Evolutionary conservation across 2,797 vertebrate genomes (phyloP).

Genomic region (Hypotaenidia okinawae): DNA sequence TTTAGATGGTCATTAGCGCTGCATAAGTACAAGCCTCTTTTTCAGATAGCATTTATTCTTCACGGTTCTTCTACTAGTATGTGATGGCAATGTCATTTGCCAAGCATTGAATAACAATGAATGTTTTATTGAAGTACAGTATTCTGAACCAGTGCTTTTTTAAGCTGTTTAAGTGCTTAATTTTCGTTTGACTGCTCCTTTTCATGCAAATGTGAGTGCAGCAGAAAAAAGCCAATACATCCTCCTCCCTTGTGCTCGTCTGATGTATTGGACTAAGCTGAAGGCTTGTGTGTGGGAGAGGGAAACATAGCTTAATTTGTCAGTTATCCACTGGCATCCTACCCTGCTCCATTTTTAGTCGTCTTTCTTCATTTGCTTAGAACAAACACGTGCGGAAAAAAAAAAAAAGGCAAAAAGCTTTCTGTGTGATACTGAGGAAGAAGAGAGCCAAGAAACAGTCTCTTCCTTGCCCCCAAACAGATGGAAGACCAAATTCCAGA

Average conservation of each 20-base stretch:
- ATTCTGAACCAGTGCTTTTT: conserved; percentile 59
- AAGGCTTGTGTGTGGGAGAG: not conserved
- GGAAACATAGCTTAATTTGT: conserved; percentile 17
- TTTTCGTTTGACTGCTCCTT: conserved; percentile 45
- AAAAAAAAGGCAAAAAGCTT: not conserved
- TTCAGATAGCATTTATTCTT: conserved; percentile 53
- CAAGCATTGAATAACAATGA: conserved; percentile 61
- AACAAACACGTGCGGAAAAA: not conserved
- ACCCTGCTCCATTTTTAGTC: not conserved
- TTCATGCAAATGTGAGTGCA: conserved; percentile 42
- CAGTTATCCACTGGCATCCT: not conserved
- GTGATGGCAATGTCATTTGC: conserved; percentile 43
- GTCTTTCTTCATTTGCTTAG: not conserved
- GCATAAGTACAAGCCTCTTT: conserved; percentile 39
- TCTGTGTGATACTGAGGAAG: not conserved
- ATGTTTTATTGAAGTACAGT: conserved; percentile 62
- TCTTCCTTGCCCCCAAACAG: not conserved
- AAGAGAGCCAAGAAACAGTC: not conserved
- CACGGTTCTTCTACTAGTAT: conserved; percentile 36
- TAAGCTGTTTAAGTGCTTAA: conserved; percentile 43
- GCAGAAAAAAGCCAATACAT: conserved; percentile 29
- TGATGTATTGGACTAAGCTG: conserved; percentile 17
- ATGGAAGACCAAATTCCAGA: not conserved
- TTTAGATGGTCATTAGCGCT: conserved; percentile 52
- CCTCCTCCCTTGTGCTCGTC: not conserved